A percentile compares a stretch with the other conserved stretches of the same genome.
These are phyloP conservation scores for Neopipo cinnamomea DNA, from an alignment of 2,113 vertebrate species.

Conservation along the genomic window DNA sequence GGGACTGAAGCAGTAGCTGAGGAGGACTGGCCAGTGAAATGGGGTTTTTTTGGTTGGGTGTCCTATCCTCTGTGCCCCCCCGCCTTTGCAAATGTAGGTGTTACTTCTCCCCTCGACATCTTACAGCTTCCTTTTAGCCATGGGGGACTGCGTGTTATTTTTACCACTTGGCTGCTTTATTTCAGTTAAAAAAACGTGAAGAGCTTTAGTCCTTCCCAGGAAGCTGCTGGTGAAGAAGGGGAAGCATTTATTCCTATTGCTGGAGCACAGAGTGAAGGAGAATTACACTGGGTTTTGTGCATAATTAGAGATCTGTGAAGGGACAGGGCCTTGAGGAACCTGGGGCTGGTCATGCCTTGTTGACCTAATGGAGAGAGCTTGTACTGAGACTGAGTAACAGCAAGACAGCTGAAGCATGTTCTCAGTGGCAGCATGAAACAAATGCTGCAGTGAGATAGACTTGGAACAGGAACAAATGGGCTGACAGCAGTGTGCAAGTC, in stretches of 20 bases:
- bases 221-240: neutral
- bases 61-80: neutral
- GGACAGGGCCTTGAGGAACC: neutral
- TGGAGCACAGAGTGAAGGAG: neutral
- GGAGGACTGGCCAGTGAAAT: neutral
- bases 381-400: neutral
- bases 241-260: neutral
- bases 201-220: neutral
- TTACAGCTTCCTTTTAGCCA: neutral
- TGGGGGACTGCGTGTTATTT: neutral
- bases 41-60: fast-evolving
- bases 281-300: neutral
- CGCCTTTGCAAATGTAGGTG: neutral
- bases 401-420: neutral
- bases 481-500: neutral
- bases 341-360: neutral
- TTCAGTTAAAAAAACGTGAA: neutral
- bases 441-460: neutral
- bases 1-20: neutral
- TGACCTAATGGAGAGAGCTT: neutral
- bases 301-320: neutral
- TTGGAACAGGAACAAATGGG: neutral
- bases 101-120: neutral
- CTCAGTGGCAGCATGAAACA: neutral
- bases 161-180: neutral